Evolutionary conservation across 1,140 invertebrate genomes (phyloP).

Genomic region (Acyrthosiphon pisum): DNA sequence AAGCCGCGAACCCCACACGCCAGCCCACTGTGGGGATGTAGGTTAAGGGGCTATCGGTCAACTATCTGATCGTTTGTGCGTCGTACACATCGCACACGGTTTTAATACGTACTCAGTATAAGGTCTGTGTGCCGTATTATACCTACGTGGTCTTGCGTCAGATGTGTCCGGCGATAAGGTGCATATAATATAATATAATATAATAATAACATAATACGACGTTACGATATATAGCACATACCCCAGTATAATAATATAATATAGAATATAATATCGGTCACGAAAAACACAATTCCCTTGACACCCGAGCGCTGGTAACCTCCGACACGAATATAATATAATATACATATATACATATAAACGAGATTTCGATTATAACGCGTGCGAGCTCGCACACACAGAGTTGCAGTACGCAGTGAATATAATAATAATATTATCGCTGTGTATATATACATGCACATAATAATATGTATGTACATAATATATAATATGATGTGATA

Average conservation of each 20-base stretch:
- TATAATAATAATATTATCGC: not conserved
- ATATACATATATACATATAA: not conserved
- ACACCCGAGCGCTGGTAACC: slow-evolving; percentile 34
- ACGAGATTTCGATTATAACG: slow-evolving; percentile 48
- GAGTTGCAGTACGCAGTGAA: not conserved
- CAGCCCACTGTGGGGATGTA: not conserved
- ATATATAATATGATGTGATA: not conserved
- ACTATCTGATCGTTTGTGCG: not conserved
- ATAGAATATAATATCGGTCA: slow-evolving; percentile 39
- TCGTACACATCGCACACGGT: not conserved
- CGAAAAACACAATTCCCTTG: slow-evolving; percentile 50
- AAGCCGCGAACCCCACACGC: not conserved
- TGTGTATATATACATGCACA: not conserved
- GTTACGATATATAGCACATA: not conserved
- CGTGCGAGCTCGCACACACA: not conserved
- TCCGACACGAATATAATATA: slow-evolving; percentile 42
- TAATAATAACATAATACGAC: slow-evolving; percentile 2
- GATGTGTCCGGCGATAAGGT: not conserved
- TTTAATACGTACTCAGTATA: not conserved
- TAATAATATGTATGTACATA: not conserved
- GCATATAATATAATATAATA: not conserved
- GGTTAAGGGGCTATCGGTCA: not conserved
- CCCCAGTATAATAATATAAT: not conserved
- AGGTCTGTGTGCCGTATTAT: not conserved
- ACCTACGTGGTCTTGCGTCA: not conserved